phyloP scores from a whole-genome alignment of 92 coral and sea anemone genomes.

The Muricea muricata region DNA sequence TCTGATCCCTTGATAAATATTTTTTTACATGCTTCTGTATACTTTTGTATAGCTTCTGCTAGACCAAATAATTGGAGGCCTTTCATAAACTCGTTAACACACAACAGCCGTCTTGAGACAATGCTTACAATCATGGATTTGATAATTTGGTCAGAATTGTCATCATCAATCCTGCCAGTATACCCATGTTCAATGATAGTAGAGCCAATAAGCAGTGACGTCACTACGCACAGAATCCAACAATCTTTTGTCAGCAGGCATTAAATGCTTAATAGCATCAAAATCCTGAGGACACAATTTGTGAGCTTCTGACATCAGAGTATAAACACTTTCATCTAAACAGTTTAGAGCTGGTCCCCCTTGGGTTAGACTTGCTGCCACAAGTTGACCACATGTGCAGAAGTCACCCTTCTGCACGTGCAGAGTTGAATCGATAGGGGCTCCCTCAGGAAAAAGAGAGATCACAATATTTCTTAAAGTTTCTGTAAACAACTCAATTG shows the following conservation, averaged over 20 bases:
- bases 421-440: constrained; percentile 36
- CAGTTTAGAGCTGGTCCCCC: constrained; percentile 59
- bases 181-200: constrained; percentile 59
- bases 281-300: constrained; percentile 26
- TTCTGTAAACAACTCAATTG: constrained; percentile 37
- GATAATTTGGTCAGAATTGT: constrained; percentile 47
- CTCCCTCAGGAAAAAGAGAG: constrained; percentile 51
- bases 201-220: no score
- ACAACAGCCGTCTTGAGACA: constrained; percentile 29
- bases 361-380: constrained; percentile 51
- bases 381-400: constrained; percentile 54
- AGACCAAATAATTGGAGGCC: constrained; percentile 48
- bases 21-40: constrained; percentile 43
- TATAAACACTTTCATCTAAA: constrained; percentile 58
- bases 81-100: constrained; percentile 53
- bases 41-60: neutral
- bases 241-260: constrained; percentile 32
- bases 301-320: constrained; percentile 38
- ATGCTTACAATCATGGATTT: constrained; percentile 56
- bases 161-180: constrained; percentile 50
- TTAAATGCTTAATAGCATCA: constrained; percentile 48
- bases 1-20: constrained; percentile 45
- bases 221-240: constrained; percentile 30
- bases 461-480: constrained; percentile 1
- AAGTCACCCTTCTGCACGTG: constrained; percentile 45